Conservation (phyloP, 2,888 invertebrate species). For the Craniophora ligustri region DNA sequence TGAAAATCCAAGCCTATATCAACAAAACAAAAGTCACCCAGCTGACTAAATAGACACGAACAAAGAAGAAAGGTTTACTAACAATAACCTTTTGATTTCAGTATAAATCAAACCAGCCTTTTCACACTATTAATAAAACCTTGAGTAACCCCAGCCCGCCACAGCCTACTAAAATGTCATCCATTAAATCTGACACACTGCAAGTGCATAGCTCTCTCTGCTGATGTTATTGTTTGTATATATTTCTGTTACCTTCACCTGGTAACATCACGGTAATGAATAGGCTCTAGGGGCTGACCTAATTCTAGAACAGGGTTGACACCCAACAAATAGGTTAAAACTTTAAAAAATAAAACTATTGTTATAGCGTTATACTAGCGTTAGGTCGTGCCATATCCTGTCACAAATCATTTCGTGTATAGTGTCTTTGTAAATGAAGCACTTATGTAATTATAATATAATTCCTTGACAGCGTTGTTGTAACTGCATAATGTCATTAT, state of each 20-base stretch:
- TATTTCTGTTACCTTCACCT: conserved; percentile 52
- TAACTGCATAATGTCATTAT: not conserved
- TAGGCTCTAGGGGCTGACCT: conserved; percentile 43
- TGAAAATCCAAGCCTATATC: not conserved
- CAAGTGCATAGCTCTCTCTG: conserved; percentile 33
- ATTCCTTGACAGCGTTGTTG: no score
- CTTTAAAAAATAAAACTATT: conserved; percentile 1
- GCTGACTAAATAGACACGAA: not conserved
- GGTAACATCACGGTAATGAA: conserved; percentile 52
- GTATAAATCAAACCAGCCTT: not conserved
- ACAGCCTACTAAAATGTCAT: not conserved
- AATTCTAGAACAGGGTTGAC: conserved; percentile 47
- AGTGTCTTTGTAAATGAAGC: not conserved
- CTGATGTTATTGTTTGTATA: conserved; percentile 42
- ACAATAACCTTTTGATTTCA: not conserved
- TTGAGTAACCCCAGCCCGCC: not conserved
- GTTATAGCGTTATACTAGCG: no score
- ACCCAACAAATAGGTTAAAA: not conserved
- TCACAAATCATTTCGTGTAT: not conserved
- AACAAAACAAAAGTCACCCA: not conserved
- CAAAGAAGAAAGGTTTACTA: not conserved
- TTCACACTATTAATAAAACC: not conserved
- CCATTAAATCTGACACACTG: conserved; percentile 3
- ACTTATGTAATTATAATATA: no score
- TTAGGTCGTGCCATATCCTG: not conserved